These are phyloP conservation scores for Neopelma chrysocephalum DNA, from an alignment of 2,797 vertebrate species.

Conservation along the genomic window DNA sequence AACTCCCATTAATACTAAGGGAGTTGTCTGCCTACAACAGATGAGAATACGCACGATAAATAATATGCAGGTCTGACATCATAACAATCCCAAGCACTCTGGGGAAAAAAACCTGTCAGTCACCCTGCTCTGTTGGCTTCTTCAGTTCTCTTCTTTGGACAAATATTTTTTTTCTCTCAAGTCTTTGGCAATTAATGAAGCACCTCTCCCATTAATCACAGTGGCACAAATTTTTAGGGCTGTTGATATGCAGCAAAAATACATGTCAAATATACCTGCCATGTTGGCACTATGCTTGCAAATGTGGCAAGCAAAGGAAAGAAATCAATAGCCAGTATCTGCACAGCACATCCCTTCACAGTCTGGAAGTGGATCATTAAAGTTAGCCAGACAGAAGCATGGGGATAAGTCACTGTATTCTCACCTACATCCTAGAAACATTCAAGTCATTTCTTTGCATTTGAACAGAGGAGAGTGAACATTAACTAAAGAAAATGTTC, in stretches of 20 bases:
- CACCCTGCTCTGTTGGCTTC: constrained; percentile 21
- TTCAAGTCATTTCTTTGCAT: not conserved
- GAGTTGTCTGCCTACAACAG: constrained; percentile 15
- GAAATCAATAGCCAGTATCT: not conserved
- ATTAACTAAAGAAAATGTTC: not conserved
- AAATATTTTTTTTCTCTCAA: constrained; percentile 32
- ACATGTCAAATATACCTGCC: not conserved
- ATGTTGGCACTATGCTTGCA: not conserved
- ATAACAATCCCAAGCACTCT: constrained; percentile 3
- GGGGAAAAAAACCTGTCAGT: constrained; percentile 40
- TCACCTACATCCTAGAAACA: not conserved
- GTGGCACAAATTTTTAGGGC: not conserved
- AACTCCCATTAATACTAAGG: constrained; percentile 13
- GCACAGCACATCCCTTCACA: not conserved
- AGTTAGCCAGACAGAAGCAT: not conserved
- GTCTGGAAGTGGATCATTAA: not conserved
- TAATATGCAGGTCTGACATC: constrained; percentile 23
- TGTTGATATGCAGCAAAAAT: not conserved
- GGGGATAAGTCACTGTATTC: not conserved
- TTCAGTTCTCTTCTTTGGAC: constrained; percentile 1
- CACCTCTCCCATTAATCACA: not conserved
- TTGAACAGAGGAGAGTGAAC: not conserved
- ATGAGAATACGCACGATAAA: constrained; percentile 6
- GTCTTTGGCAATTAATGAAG: not conserved
- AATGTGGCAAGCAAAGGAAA: not conserved